Evolutionary conservation across 2,888 invertebrate genomes (phyloP), one percentile per base, ranked within the genome.

Genomic region (Andrena hattorfiana): DNA sequence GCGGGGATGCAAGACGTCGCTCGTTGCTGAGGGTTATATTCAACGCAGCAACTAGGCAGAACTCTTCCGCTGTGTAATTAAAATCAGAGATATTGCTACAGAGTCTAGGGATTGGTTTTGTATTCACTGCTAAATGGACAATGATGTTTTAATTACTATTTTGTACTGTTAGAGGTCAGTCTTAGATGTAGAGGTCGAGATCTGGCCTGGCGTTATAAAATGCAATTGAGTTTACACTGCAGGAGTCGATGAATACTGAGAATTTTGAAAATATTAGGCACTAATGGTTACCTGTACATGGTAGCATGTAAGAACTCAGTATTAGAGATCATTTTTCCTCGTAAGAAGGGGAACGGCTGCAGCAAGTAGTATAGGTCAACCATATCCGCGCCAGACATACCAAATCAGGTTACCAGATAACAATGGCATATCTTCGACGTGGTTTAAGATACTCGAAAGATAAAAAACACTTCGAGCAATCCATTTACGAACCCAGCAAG

Each of bases 1-100:
- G n/a, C 23, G 16, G 54, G 54, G n/a, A 28, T 60, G 30, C 67
- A 72, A 80, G 79, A 78, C 66, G 48, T 28, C 16, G 13, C 0
- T 26, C 6, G n/a, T 35, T 13, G 23, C 35, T 4, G 54, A 23
- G 10, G 10, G 2, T 10, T 10, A 10, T 8, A 23, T 23, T 20
- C 42, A 13, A 42, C 42, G 4, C 42, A 42, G 42, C 42, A 42
- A 16, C 23, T 26, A 26, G 8, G 26, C 56, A 26, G 23, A 13
- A 26, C 10, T 56, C 4, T 23, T 56, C 23, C 23, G 20, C 56
- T 10, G 56, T 56, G 56, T 23, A 56, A 56, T 10, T 3, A 26
- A 23, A 56, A 56, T 56, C 23, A 23, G 23, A 56, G 42, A 42
- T 42, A 42, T 4, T 56, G 23, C 1, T 4, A 23, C 23, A 10